A percentile compares a stretch with the other conserved stretches of the same genome.
Conservation (phyloP, 2,113 vertebrate species). For the Nannospalax galili region DNA sequence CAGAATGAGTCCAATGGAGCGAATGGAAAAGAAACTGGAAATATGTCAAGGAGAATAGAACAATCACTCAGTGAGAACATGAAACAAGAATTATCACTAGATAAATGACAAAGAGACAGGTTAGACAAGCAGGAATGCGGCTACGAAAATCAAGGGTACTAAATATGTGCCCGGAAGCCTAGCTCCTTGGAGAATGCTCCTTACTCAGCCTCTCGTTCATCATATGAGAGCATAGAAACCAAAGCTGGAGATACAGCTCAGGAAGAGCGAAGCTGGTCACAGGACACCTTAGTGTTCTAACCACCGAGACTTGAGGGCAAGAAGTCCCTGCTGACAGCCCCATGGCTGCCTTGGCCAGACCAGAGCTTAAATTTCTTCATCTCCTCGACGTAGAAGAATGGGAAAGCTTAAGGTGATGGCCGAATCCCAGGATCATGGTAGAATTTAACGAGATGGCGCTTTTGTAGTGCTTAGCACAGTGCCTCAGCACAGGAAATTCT, state of each 20-base stretch:
- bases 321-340: not conserved
- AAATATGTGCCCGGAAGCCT: not conserved
- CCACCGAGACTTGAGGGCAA: not conserved
- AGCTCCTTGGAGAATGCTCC: not conserved
- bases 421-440: slow-evolving; percentile 7
- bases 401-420: not conserved
- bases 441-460: slow-evolving; percentile 48
- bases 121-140: not conserved
- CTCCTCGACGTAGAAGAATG: not conserved
- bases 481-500: not conserved
- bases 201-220: not conserved
- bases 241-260: not conserved
- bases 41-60: not conserved
- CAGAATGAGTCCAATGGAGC: not conserved
- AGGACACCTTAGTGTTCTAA: not conserved
- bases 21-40: not conserved
- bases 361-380: not conserved
- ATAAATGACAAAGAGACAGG: not conserved
- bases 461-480: not conserved
- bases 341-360: not conserved
- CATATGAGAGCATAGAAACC: not conserved
- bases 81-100: not conserved
- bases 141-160: not conserved
- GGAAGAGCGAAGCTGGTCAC: not conserved
- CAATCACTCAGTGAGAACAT: not conserved